phyloP scores from a whole-genome alignment of 2,797 vertebrate genomes.

The Phalanger gymnotis region DNA sequence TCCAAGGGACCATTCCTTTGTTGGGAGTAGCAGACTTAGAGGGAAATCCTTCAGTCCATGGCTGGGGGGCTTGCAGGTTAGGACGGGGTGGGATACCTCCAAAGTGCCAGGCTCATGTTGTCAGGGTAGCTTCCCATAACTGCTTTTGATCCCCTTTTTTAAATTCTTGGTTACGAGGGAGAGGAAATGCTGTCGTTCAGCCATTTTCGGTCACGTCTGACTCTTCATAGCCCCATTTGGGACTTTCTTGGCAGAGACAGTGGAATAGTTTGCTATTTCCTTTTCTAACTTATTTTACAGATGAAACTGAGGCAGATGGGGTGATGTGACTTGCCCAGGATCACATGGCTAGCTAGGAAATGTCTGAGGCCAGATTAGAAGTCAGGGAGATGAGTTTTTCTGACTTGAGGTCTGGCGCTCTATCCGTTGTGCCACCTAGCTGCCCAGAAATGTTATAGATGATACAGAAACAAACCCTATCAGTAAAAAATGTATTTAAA shows the following conservation, averaged over 20 bases:
- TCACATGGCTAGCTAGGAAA: neutral
- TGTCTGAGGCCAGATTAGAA: neutral
- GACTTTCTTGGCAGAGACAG: neutral
- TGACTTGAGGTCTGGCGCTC: neutral
- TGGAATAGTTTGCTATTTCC: neutral
- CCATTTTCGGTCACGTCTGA: neutral
- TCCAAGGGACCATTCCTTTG: neutral
- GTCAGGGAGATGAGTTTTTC: no score
- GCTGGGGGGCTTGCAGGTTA: no score
- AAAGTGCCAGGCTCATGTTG: rapidly evolving
- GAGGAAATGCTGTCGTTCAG: neutral
- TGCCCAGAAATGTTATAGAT: neutral
- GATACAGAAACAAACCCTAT: neutral
- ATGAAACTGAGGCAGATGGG: neutral
- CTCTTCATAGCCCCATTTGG: neutral
- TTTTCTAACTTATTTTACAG: neutral
- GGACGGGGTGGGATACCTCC: neutral
- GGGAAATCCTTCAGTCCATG: neutral
- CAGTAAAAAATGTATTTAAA: neutral
- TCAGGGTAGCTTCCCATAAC: neutral
- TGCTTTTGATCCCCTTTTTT: neutral
- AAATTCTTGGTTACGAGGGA: neutral
- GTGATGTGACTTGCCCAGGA: neutral
- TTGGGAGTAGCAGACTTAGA: neutral
- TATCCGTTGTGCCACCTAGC: neutral